Evolutionary conservation across 2,888 invertebrate species (phyloP), one percentile per base, ranked within the genome.

Genomic region (Plutella xylostella): DNA sequence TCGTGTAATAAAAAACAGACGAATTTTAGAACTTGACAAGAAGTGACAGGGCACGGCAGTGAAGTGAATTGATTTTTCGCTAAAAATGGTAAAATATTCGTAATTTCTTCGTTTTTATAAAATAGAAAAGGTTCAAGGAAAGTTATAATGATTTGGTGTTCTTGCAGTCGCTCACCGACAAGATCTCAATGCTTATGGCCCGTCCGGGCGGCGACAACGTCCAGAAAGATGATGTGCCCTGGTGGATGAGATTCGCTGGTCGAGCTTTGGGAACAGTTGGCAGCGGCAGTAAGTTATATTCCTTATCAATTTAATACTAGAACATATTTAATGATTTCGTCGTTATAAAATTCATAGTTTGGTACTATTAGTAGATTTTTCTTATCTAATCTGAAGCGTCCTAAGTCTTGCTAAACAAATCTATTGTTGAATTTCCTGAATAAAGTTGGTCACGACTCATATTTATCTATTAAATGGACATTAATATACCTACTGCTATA

Each of bases 211-310:
- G 90, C 70, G 92, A 92, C 73, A 88, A 88, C 60, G 87, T 83
- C 53, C 88, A 89, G 55, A 91, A 91, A 85, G 93, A 93, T 75
- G 93, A 92, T 74, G 89, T 90, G 56, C 92, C 95, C 55, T 94
- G 93, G 93, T 94, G 92, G 89, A 87, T 95, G 87, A 93, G 92
- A 79, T 93, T 93, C 80, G 92, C 89, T 70, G 93, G 91, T 57
- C 88, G 94, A 65, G 89, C 90, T 55, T 82, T 94, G 59, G 96
- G 95, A 53, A 92, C 93, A 55, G 89, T 92, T 69, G 95, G 92
- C 69, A 90, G 93, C 71, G 87, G 91, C 72, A 86, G 95, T 95
- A 85, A 87, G 91, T 64, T 60, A 12, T 31, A 18, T 42, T 46
- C 4, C 25, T 25, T 22, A n/a, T n/a, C n/a, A n/a, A n/a, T n/a